A percentile compares a stretch with the other conserved stretches of the same genome.
phyloP scores from a whole-genome alignment of 2,113 vertebrate genomes.

The Murina feae region DNA sequence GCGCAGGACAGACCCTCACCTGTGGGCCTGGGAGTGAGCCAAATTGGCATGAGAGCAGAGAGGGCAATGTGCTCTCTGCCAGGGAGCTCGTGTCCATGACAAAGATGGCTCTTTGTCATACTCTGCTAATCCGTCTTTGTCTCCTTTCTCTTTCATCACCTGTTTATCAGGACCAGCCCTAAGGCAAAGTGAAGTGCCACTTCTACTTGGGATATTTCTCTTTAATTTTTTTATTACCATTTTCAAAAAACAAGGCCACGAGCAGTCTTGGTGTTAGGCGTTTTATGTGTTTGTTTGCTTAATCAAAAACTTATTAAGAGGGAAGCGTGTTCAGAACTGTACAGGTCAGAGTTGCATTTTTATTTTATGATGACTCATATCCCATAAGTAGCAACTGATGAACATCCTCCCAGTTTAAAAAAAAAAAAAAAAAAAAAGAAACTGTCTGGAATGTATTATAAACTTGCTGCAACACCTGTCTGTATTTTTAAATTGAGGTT shows the following conservation, averaged over 20 bases:
- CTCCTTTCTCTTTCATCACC: constrained; percentile 19
- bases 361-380: constrained; percentile 44
- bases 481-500: neutral
- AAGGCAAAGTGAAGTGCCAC: constrained; percentile 7
- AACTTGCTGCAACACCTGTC: constrained; percentile 3
- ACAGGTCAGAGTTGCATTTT: neutral
- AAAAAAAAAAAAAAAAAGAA: neutral
- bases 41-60: neutral
- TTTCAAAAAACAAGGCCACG: neutral
- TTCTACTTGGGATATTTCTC: constrained; percentile 9
- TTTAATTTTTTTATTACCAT: neutral
- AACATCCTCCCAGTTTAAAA: neutral
- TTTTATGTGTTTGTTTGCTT: neutral
- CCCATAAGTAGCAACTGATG: neutral
- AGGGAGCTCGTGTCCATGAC: rapidly evolving
- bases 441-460: neutral
- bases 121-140: neutral
- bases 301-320: neutral
- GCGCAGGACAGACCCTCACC: neutral
- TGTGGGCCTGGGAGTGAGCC: neutral
- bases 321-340: neutral
- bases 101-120: neutral
- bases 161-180: neutral
- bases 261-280: neutral
- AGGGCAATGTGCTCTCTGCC: rapidly evolving